Evolutionary conservation across 2,797 vertebrate species (phyloP).

Genomic region (Poecile montanus): DNA sequence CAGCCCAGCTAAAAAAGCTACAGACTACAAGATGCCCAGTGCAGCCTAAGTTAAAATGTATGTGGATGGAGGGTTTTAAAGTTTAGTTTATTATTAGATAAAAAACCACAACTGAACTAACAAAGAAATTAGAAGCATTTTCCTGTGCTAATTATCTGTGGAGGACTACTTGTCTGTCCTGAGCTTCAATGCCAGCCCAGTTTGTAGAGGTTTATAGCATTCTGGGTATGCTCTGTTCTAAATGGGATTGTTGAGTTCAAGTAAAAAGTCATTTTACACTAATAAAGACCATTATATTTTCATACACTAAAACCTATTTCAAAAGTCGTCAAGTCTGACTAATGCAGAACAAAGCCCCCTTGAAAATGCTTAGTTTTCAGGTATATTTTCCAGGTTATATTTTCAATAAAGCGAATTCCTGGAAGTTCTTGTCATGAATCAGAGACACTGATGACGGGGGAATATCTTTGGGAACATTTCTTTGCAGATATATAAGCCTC

Average conservation of each 20-base stretch:
- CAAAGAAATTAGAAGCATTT: conserved; percentile 30
- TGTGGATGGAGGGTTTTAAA: background rate
- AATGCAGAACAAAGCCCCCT: background rate
- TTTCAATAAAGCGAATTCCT: background rate
- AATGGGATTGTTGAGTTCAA: background rate
- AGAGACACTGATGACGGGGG: background rate
- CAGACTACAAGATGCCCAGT: background rate
- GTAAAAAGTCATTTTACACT: background rate
- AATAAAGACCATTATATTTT: background rate
- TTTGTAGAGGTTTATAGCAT: background rate
- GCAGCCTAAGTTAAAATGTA: background rate
- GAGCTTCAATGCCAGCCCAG: background rate
- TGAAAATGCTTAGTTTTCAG: background rate
- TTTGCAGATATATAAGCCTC: background rate
- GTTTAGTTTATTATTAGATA: conserved; percentile 32
- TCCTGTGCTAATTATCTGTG: conserved; percentile 43
- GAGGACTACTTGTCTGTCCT: conserved; percentile 3
- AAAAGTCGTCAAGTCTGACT: background rate
- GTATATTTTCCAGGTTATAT: background rate
- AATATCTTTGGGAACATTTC: background rate
- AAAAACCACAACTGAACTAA: background rate
- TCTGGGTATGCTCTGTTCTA: background rate
- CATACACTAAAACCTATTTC: background rate
- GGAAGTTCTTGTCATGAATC: background rate
- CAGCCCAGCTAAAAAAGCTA: background rate